A percentile compares a stretch with the other conserved stretches of the same genome.
Evolutionary conservation across 2,888 invertebrate genomes (phyloP).

Genomic region (Plemyria rubiginata): DNA sequence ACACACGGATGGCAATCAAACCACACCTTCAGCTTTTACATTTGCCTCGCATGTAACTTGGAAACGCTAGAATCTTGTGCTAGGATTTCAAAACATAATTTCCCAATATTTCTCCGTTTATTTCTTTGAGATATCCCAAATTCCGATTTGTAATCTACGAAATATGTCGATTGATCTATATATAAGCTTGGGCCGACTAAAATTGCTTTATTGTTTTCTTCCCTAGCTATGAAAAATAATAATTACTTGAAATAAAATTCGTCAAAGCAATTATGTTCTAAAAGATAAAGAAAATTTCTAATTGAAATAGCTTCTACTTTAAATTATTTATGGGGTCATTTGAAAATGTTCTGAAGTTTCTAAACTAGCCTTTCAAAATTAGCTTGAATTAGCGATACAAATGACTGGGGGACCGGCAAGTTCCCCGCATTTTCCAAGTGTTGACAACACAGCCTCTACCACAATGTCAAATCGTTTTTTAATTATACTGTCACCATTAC

Average conservation of each 20-base stretch:
- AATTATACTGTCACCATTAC: constrained; percentile 41
- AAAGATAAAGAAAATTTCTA: background rate
- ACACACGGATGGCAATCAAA: too few species aligned
- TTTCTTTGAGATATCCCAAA: background rate
- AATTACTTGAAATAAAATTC: background rate
- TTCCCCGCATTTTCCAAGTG: constrained; percentile 62
- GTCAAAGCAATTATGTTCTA: background rate
- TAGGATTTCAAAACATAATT: constrained; percentile 4
- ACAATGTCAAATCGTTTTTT: constrained; percentile 33
- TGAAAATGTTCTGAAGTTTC: constrained; percentile 33
- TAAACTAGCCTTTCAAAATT: constrained; percentile 53
- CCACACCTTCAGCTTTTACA: too few species aligned
- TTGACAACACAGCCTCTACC: constrained; percentile 58
- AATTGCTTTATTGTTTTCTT: too few species aligned
- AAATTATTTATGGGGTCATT: constrained; percentile 29
- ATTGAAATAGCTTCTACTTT: background rate
- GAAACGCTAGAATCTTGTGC: constrained; percentile 3
- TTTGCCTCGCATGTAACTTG: background rate
- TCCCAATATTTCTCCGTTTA: background rate
- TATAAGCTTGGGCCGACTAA: too few species aligned
- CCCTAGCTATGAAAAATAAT: too few species aligned
- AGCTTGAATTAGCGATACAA: constrained; percentile 66
- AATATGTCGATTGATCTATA: background rate
- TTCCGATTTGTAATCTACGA: background rate
- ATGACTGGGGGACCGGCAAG: constrained; percentile 57